Conservation (phyloP, 2,113 vertebrate species). For the Rhinolophus sinicus region DNA sequence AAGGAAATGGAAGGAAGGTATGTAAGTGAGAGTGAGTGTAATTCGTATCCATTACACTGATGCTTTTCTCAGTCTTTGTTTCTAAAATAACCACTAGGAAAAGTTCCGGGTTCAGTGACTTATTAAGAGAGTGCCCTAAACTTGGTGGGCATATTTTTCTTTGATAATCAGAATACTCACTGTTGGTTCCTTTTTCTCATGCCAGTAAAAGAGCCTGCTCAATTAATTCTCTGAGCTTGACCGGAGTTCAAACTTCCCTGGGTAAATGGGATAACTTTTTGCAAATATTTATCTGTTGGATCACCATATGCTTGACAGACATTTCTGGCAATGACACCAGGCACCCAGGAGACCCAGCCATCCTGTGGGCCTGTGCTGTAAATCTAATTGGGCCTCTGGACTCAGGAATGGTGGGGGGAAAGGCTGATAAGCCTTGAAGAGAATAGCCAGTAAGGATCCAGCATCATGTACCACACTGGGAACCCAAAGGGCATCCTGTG, state of each 20-base stretch:
- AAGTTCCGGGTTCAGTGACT: slow-evolving; percentile 29
- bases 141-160: slow-evolving; percentile 37
- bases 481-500: accelerated
- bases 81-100: not conserved
- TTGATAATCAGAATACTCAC: slow-evolving; percentile 57
- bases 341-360: not conserved
- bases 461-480: not conserved
- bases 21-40: not conserved
- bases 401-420: not conserved
- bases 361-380: not conserved
- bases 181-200: slow-evolving; percentile 49
- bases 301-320: slow-evolving; percentile 23
- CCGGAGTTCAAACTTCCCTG: slow-evolving; percentile 37
- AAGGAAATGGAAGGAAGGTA: not conserved
- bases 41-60: not conserved
- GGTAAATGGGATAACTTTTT: slow-evolving; percentile 57
- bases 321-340: not conserved
- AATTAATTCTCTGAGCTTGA: slow-evolving; percentile 54
- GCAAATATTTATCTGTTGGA: slow-evolving; percentile 69
- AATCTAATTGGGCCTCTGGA: not conserved
- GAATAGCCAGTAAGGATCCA: not conserved
- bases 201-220: slow-evolving; percentile 1
- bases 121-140: not conserved
- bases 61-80: not conserved
- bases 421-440: not conserved